Percentiles rank a stretch among this genome's conserved stretches.
Conservation (phyloP, 2,113 vertebrate genomes). For the Macrotis lagotis region DNA sequence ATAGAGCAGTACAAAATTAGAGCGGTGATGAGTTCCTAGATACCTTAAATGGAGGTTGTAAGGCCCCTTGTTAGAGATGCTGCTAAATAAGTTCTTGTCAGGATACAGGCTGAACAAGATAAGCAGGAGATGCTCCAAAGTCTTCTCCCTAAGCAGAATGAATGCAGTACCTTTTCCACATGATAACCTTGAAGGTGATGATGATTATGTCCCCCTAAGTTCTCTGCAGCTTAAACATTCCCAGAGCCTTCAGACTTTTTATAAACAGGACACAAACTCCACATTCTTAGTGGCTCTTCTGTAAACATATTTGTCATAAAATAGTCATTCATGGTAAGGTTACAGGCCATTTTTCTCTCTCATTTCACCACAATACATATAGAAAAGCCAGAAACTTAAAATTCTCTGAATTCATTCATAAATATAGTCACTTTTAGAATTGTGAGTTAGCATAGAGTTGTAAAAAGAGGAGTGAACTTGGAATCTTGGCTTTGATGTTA, state of each 20-base stretch:
- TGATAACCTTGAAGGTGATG: background rate
- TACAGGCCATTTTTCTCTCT: background rate
- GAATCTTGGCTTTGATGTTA: too few species aligned
- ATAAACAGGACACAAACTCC: background rate
- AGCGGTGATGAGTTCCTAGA: background rate
- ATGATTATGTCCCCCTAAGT: background rate
- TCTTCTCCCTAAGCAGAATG: background rate
- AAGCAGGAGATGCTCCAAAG: background rate
- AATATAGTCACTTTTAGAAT: background rate
- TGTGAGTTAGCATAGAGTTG: background rate
- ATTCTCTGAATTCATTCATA: background rate
- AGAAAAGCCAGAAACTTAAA: background rate
- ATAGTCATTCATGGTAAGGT: background rate
- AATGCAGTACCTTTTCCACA: background rate
- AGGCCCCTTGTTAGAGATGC: background rate
- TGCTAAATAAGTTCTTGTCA: background rate
- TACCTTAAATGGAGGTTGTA: background rate
- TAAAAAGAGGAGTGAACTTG: background rate
- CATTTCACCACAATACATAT: background rate
- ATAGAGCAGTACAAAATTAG: background rate
- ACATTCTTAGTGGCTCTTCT: background rate
- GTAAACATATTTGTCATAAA: background rate
- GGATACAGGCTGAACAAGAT: background rate
- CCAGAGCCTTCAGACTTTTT: background rate
- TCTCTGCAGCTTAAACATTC: background rate